Conservation (phyloP, 1,140 invertebrate genomes). For the Colletes gigas region DNA sequence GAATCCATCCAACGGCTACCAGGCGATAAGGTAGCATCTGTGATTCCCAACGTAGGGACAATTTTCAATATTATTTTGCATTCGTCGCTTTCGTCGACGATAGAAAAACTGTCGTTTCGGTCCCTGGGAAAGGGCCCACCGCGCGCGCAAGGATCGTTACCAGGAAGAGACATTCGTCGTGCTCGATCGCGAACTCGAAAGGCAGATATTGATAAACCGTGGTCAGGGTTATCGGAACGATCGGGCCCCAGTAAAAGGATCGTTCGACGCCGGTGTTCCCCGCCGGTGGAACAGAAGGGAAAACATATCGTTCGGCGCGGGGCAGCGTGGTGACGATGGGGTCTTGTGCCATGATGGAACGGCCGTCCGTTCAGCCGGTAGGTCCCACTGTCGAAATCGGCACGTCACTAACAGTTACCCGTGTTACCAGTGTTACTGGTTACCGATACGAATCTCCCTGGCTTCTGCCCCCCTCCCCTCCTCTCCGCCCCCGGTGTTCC, state of each 20-base stretch:
- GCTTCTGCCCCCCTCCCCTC: constrained; percentile 7
- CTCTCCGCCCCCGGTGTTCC: constrained; percentile 6
- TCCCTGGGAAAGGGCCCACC: too few relatives aligned
- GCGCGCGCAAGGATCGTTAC: too few relatives aligned
- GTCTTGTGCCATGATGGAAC: constrained; percentile 55
- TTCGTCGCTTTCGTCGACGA: too few relatives aligned
- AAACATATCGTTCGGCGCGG: constrained; percentile 49
- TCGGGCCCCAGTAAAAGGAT: constrained; percentile 28
- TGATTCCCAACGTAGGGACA: too few relatives aligned
- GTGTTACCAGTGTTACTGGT: constrained; percentile 69
- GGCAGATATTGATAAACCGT: constrained; percentile 39
- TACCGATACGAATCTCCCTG: constrained; percentile 65
- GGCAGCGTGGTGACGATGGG: constrained; percentile 58
- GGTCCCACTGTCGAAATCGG: constrained; percentile 68
- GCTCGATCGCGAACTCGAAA: neutral
- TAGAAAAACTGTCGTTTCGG: too few relatives aligned
- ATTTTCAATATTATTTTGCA: too few relatives aligned
- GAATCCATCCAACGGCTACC: neutral
- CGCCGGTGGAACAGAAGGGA: constrained; percentile 33
- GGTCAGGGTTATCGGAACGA: constrained; percentile 31
- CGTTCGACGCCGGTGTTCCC: constrained; percentile 34
- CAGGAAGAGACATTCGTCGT: neutral
- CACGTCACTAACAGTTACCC: constrained; percentile 69
- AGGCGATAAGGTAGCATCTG: too few relatives aligned
- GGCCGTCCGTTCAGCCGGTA: constrained; percentile 52